These are phyloP conservation scores for Nicator chloris DNA, from an alignment of 2,113 vertebrate genomes.

Conservation along the genomic window DNA sequence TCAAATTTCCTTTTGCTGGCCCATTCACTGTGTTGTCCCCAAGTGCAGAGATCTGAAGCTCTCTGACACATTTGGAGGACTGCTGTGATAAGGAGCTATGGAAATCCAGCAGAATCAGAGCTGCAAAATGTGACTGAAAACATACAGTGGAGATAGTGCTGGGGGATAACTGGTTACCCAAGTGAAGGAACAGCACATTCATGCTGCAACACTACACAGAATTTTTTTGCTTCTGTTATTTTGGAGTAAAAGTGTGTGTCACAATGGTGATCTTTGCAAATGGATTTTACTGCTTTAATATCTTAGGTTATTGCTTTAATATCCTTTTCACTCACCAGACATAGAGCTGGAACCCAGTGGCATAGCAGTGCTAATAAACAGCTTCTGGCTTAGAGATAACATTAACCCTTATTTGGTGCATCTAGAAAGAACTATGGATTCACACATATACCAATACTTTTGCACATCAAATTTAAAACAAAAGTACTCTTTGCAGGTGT, in stretches of 20 bases:
- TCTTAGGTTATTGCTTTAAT: background rate
- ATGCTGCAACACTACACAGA: background rate
- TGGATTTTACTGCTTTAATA: background rate
- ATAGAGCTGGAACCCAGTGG: background rate
- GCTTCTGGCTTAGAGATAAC: background rate
- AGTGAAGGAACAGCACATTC: background rate
- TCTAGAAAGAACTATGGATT: background rate
- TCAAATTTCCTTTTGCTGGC: background rate
- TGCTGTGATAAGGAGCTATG: background rate
- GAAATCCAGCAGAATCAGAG: background rate
- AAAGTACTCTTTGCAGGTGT: background rate
- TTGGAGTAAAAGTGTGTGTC: background rate
- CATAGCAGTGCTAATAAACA: background rate
- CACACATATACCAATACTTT: background rate
- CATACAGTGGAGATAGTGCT: fast-evolving
- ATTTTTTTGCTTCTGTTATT: background rate
- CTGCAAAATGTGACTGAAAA: background rate
- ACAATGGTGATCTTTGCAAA: background rate
- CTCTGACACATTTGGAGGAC: background rate
- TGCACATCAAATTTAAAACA: background rate
- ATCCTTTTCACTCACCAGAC: background rate
- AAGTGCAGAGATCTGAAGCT: fast-evolving
- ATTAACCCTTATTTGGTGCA: background rate
- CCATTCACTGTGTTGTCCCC: background rate
- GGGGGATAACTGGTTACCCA: background rate